These are phyloP conservation scores for Ochropacha duplaris DNA, from an alignment of 2,888 invertebrate genomes.

Conservation along the genomic window DNA sequence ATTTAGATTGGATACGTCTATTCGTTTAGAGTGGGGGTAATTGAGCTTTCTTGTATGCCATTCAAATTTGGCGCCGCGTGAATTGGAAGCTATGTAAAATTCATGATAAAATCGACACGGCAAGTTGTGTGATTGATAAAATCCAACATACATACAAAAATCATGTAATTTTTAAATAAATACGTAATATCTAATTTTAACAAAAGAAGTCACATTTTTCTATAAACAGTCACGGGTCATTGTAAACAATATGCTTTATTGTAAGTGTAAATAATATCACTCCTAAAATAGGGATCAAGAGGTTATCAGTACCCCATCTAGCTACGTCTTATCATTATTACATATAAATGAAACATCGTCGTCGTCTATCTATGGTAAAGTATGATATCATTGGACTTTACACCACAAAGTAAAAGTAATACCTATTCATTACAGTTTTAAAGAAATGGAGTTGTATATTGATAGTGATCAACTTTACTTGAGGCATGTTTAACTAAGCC, in stretches of 20 bases:
- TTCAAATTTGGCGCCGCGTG: neutral
- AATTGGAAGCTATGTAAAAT: neutral
- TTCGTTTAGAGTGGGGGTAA: neutral
- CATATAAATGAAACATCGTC: slow-evolving; percentile 6
- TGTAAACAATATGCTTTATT: neutral
- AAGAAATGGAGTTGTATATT: too few relatives aligned
- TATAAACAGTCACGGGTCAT: neutral
- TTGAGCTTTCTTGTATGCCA: neutral
- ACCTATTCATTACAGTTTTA: too few relatives aligned
- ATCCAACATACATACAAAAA: too few relatives aligned
- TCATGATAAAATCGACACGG: neutral
- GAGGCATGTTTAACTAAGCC: too few relatives aligned
- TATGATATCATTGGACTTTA: neutral
- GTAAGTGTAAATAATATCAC: neutral
- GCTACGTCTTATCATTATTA: slow-evolving; percentile 43
- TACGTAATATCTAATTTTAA: too few relatives aligned
- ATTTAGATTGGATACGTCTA: neutral
- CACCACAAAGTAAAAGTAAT: too few relatives aligned
- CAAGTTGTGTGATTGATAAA: too few relatives aligned
- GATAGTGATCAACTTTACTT: too few relatives aligned
- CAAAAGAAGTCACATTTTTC: neutral
- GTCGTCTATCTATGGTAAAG: neutral
- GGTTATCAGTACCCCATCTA: slow-evolving; percentile 31
- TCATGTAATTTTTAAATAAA: too few relatives aligned
- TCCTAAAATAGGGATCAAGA: slow-evolving; percentile 23